phyloP scores from a whole-genome alignment of 1,140 invertebrate species.

The Elysia chlorotica region DNA sequence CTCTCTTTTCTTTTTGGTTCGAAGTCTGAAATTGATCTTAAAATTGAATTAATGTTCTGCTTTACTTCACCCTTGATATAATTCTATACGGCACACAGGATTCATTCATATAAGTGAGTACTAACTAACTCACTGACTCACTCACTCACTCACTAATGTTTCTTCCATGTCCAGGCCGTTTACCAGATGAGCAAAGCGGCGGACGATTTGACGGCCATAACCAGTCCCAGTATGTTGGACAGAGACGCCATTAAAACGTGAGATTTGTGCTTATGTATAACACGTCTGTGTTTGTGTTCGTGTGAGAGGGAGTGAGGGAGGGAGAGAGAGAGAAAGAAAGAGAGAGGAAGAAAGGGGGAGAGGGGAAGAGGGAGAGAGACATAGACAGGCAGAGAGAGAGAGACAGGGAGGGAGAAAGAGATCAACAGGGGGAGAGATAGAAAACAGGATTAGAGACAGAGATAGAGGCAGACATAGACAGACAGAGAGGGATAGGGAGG shows the following conservation, averaged over 20 bases:
- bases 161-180: constrained; percentile 14
- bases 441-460: neutral
- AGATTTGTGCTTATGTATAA: neutral
- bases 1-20: too few species aligned
- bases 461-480: neutral
- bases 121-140: too few species aligned
- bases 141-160: neutral
- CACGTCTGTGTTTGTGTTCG: neutral
- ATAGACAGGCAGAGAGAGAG: neutral
- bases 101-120: too few species aligned
- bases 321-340: neutral
- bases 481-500: too few species aligned
- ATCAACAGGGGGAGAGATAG: neutral
- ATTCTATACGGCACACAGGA: too few species aligned
- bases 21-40: too few species aligned
- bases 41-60: too few species aligned
- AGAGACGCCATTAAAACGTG: constrained; percentile 7
- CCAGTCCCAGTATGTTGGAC: neutral
- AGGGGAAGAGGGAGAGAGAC: constrained; percentile 1
- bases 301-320: neutral
- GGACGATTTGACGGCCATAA: constrained; percentile 13
- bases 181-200: constrained; percentile 19
- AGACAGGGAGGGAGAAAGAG: neutral
- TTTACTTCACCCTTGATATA: too few species aligned
- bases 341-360: constrained; percentile 1